These are phyloP conservation scores for Chesias legatella DNA, from an alignment of 2,888 invertebrate species.

Conservation along the genomic window DNA sequence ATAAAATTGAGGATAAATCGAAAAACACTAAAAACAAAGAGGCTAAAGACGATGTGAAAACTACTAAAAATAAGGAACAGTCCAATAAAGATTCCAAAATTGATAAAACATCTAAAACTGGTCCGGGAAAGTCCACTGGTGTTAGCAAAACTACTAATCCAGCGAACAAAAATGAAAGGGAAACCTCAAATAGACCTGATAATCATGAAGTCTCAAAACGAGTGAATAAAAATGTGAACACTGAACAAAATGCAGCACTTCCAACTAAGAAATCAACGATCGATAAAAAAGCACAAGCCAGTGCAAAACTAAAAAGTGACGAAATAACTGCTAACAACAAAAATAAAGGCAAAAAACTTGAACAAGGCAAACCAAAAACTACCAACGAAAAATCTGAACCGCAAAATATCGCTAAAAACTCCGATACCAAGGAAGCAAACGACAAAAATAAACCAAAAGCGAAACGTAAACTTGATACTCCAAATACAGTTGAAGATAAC, in stretches of 20 bases:
- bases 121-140: background rate
- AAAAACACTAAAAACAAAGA: slow-evolving; percentile 13
- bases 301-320: background rate
- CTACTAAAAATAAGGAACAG: slow-evolving; percentile 6
- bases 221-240: slow-evolving; percentile 1
- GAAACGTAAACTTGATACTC: background rate
- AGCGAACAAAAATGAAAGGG: background rate
- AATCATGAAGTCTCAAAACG: background rate
- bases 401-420: slow-evolving; percentile 12
- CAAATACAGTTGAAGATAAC: background rate
- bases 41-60: slow-evolving; percentile 13
- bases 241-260: background rate
- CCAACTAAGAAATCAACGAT: background rate
- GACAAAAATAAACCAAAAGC: slow-evolving; percentile 4
- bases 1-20: slow-evolving; percentile 10
- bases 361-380: slow-evolving; percentile 1
- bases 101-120: background rate
- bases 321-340: background rate
- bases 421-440: slow-evolving; percentile 9
- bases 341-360: background rate
- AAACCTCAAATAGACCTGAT: background rate
- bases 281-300: background rate
- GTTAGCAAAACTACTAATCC: background rate
- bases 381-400: slow-evolving; percentile 10
- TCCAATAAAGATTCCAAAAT: slow-evolving; percentile 10